Evolutionary conservation across 2,888 invertebrate species (phyloP), one percentile per base, ranked within the genome.

Genomic region (Hermaeophaga mercurialis): DNA sequence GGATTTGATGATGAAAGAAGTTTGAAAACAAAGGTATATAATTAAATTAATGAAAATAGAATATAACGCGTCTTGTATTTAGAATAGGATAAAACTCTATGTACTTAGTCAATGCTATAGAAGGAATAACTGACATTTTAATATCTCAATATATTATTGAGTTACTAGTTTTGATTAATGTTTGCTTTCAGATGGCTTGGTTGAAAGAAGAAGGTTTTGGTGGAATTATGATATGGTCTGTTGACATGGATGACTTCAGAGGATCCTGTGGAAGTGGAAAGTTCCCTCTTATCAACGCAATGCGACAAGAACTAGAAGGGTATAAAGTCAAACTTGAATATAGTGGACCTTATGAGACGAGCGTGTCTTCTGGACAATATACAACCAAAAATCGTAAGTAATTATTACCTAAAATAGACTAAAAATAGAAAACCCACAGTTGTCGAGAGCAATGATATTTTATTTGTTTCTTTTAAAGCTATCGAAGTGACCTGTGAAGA

Each of bases 221-320:
- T 33, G 96, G 96, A 14, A 93, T 96, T 54, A 96, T 96, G 94
- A 89, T 96, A 45, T 96, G 96, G 96, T 95, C 95, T 0, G 84
- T 96, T 18, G 96, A 96, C 71, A 90, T 96, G 93, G 96, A 96
- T 71, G 96, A 96, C 77, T 96, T 96, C 80, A 82, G 87, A 62
- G 95, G 95, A 7, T 85, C 87, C 7, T 96, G 96, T 70, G 94
- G 95, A 7, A 88, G 89, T 49, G 93, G 92, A 36, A 94, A 92
- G 72, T 96, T 90, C 76, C 96, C 96, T 0, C 80, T 96, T 39
- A 86, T 96, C 58, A 90, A 86, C 50, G 88, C 95, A 0, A 89
- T 96, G 83, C 88, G 87, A 64, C 89, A 93, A 71, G 94, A 94
- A 72, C 81, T 96, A 9, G 84, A 87, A 49, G 89, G 85, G 15